Evolutionary conservation across 2,797 vertebrate genomes (phyloP).

Genomic region (Danio tinwini): DNA sequence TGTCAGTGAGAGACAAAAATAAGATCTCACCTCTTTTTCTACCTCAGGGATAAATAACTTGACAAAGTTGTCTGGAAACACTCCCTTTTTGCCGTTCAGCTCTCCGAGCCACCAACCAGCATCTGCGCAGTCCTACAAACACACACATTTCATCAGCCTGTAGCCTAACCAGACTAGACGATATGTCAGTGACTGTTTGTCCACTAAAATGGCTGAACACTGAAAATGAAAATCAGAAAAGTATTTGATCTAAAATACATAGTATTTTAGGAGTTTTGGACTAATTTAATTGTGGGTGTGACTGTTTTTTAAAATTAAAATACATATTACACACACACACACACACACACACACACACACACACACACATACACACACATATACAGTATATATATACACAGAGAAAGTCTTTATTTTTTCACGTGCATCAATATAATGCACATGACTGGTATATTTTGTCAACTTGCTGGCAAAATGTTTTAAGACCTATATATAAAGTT

Average conservation of each 20-base stretch:
- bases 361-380: too few relatives aligned
- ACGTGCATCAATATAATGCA: too few relatives aligned
- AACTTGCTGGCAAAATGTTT: too few relatives aligned
- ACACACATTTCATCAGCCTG: slow-evolving; percentile 14
- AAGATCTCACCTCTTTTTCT: slow-evolving; percentile 88
- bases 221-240: neutral
- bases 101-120: slow-evolving; percentile 98
- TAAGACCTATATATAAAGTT: too few relatives aligned
- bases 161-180: neutral
- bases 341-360: too few relatives aligned
- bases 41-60: slow-evolving; percentile 90
- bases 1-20: slow-evolving; percentile 13
- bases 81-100: slow-evolving; percentile 87
- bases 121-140: slow-evolving; percentile 89
- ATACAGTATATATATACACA: neutral
- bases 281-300: neutral
- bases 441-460: too few relatives aligned
- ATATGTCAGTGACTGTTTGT: neutral
- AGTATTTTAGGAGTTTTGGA: neutral
- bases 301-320: too few relatives aligned
- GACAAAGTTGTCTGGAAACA: slow-evolving; percentile 98
- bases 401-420: too few relatives aligned
- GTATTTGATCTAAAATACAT: neutral
- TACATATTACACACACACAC: too few relatives aligned
- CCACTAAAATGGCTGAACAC: neutral